Base-by-base conservation (phyloP, 2,113 vertebrate species). In the Podarcis raffonei region DNA sequence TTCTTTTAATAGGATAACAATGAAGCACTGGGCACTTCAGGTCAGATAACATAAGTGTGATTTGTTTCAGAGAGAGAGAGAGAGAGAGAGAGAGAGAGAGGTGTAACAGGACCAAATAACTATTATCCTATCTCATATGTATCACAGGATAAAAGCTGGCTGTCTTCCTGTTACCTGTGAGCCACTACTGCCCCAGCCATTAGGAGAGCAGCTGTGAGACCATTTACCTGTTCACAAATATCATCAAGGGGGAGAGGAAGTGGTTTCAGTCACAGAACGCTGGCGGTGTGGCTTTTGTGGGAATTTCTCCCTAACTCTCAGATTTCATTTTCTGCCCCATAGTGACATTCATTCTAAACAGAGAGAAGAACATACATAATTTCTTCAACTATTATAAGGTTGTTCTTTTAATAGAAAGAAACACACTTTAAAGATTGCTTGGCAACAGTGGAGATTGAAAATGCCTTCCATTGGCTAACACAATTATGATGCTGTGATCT, bases 1-100 rank as follows among this genome's bases (percentile, higher is more conserved):
- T 93, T 88, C 87, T 92, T 91, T 82, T 94, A 95, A 94, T 94
- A 92, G 85, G 92, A 90, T 92, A 96, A 95, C 93, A 95, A 94
- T 94, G 94, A 95, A 92, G 92, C 91, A 94, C 92, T 90, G 92
- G 81, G 68, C 91, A 92, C 86, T 85, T 87, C 35, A 86, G 95
- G 94, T 95, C 93, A 94, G 89, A 93, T 93, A 92, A 23, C 59
- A 84, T 87, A 83, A 94, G 92, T 85, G 90, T 85, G 90, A 94
- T 93, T 84, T 91, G 89, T 92, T 93, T 92, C 85, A n/a, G 87
- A 93, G 94, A 94, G 77, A 82, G 89, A 48, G 48, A 48, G 42
- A 48, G 42, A 42, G 42, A 8, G 42, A 42, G 6, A 42, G 42
- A 8, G 48, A 48, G 48, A 11, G 48, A 11, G 48, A 11, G 48